Percentiles rank a stretch among this genome's conserved stretches.
phyloP scores from a whole-genome alignment of 2,888 invertebrate genomes.

The Hofmannophila pseudospretella region DNA sequence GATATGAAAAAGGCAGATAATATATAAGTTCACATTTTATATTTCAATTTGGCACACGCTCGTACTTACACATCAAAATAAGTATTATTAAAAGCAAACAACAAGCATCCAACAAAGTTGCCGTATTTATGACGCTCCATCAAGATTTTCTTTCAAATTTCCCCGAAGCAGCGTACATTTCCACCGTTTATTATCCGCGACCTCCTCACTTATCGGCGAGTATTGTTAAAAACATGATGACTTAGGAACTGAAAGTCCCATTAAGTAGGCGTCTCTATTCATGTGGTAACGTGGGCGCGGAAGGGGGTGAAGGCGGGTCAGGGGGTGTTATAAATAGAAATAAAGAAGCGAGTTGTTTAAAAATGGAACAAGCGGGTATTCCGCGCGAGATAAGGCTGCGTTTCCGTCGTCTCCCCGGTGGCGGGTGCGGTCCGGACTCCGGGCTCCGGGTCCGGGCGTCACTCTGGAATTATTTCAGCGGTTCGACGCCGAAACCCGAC shows the following conservation, averaged over 20 bases:
- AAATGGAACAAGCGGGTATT: constrained; percentile 76
- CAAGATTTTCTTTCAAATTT: constrained; percentile 60
- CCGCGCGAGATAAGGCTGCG: constrained; percentile 71
- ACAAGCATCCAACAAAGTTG: constrained; percentile 38
- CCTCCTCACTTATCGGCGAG: constrained; percentile 64
- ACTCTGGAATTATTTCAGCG: constrained; percentile 72
- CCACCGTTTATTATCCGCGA: constrained; percentile 70
- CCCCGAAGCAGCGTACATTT: constrained; percentile 58
- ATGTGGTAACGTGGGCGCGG: constrained; percentile 62
- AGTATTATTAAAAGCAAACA: constrained; percentile 26
- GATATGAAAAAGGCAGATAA: too few species aligned
- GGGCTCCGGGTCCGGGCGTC: constrained; percentile 35
- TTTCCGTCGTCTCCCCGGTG: constrained; percentile 64
- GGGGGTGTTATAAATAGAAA: constrained; percentile 62
- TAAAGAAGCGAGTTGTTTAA: constrained; percentile 77
- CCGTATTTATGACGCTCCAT: constrained; percentile 56
- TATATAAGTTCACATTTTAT: too few species aligned
- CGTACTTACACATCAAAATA: constrained; percentile 2
- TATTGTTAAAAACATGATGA: constrained; percentile 75
- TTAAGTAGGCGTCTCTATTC: constrained; percentile 74
- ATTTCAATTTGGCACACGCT: neutral
- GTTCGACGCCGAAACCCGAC: constrained; percentile 68
- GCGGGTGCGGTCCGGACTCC: constrained; percentile 44
- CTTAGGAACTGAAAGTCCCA: constrained; percentile 77
- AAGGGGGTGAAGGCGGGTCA: constrained; percentile 33